Evolutionary conservation across 2,888 invertebrate species (phyloP).

Genomic region (Acleris cristana): DNA sequence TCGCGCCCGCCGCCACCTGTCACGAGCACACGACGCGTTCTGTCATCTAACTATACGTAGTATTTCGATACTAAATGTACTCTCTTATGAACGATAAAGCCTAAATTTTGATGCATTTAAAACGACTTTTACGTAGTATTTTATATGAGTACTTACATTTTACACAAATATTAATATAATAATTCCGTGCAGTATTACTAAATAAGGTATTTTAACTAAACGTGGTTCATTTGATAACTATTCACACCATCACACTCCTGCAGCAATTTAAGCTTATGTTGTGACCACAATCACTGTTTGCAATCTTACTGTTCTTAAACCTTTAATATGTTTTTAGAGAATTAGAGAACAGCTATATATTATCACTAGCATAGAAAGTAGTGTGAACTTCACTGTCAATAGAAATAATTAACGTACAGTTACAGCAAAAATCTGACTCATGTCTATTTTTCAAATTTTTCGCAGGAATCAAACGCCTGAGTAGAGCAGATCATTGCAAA

Average conservation of each 20-base stretch:
- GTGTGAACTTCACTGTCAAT: constrained; percentile 57
- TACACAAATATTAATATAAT: constrained; percentile 72
- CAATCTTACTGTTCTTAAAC: constrained; percentile 57
- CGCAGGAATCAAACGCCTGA: constrained; percentile 94
- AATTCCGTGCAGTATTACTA: constrained; percentile 74
- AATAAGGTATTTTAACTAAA: constrained; percentile 53
- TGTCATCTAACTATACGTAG: constrained; percentile 52
- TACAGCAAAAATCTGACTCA: constrained; percentile 68
- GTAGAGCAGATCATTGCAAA: constrained; percentile 94
- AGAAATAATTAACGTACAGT: constrained; percentile 44
- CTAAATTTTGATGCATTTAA: constrained; percentile 81
- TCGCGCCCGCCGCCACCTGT: constrained; percentile 46
- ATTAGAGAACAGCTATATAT: constrained; percentile 61
- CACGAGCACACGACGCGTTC: constrained; percentile 51
- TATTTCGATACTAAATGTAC: constrained; percentile 67
- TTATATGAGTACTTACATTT: constrained; percentile 75
- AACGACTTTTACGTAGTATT: constrained; percentile 68
- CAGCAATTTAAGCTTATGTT: constrained; percentile 54
- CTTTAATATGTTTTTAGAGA: constrained; percentile 64
- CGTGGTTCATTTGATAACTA: constrained; percentile 59
- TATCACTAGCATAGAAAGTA: constrained; percentile 70
- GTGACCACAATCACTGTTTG: constrained; percentile 53
- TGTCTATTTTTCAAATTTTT: constrained; percentile 75
- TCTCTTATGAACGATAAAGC: constrained; percentile 79
- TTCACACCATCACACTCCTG: constrained; percentile 50